Base-by-base conservation (phyloP, 2,797 vertebrate genomes). In the Esox masquinongy region DNA sequence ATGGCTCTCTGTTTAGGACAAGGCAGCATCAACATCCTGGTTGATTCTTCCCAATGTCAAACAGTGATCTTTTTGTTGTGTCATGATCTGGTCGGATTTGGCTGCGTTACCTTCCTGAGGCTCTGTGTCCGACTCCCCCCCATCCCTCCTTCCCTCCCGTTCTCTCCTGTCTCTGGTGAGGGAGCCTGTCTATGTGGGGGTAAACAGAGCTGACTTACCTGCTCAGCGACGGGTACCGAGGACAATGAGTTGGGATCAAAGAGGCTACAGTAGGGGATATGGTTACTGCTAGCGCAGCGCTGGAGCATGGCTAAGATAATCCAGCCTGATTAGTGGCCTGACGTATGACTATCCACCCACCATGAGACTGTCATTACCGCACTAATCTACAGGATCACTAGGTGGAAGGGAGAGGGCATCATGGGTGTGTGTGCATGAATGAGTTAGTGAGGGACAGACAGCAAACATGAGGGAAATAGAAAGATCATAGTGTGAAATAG, bases 151-250 rank as follows among this genome's bases (percentile, higher is more conserved):
- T 61, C 31, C 34, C 69, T 24, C 49, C 50, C 8, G n/a, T n/a
- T 47, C 31, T 11, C 61, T 50, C 68, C 2, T 73, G 70, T 72
- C 71, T 77, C 73, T 29, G 63, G 66, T 4, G 66, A 39, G 43
- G 17, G 34, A 19, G 9, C 14, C 17, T 11, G 68, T 5, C 36
- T 22, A 14, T 11, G 59, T 22, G 36, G n/a, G 66, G 68, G 78
- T 87, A 86, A 87, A 87, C 85, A 76, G 74, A 81, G 83, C 79
- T 83, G 79, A 77, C 82, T 86, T 75, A 79, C 80, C 69, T 29
- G 61, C 71, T 70, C 53, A 3, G 59, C 70, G 79, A 83, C 83
- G 39, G 39, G 39, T 43, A 43, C 39, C 81, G 79, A 59, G 74
- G 74, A 89, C 85, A 88, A 88, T 82, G 77, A 17, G 74, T 68